phyloP scores from a whole-genome alignment of 37 sponge, comb jelly and placozoan species.

The Tethya wilhelma region DNA sequence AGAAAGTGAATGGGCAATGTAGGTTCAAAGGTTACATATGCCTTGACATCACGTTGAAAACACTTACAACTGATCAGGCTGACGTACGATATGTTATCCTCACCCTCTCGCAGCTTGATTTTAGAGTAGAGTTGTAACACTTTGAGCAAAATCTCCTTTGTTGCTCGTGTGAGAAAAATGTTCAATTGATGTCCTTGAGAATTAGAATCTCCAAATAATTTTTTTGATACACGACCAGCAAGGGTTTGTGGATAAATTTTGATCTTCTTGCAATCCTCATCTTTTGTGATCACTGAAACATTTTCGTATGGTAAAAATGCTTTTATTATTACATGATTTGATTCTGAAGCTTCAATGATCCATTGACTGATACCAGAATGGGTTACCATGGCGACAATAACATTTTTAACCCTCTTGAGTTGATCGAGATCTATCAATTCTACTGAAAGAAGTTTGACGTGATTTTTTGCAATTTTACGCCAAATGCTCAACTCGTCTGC shows the following conservation, averaged over 20 bases:
- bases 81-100: constrained; percentile 10
- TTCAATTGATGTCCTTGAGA: no score
- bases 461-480: background rate
- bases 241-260: no score
- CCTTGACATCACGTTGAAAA: background rate
- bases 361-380: constrained; percentile 15
- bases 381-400: background rate
- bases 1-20: constrained; percentile 20
- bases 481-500: background rate
- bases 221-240: no score
- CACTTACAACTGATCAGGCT: constrained; percentile 29
- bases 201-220: no score
- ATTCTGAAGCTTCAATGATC: no score
- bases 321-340: no score
- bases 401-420: background rate
- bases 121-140: constrained; percentile 24
- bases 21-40: constrained; percentile 7
- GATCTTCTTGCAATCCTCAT: background rate
- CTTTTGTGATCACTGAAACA: no score
- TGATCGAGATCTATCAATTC: background rate
- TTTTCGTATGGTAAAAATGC: no score
- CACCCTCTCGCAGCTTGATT: constrained; percentile 6
- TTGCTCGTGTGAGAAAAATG: background rate
- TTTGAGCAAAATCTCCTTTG: constrained; percentile 31
- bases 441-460: background rate